Evolutionary conservation across 1,140 invertebrate genomes (phyloP).

Genomic region (Ceratina calcarata): DNA sequence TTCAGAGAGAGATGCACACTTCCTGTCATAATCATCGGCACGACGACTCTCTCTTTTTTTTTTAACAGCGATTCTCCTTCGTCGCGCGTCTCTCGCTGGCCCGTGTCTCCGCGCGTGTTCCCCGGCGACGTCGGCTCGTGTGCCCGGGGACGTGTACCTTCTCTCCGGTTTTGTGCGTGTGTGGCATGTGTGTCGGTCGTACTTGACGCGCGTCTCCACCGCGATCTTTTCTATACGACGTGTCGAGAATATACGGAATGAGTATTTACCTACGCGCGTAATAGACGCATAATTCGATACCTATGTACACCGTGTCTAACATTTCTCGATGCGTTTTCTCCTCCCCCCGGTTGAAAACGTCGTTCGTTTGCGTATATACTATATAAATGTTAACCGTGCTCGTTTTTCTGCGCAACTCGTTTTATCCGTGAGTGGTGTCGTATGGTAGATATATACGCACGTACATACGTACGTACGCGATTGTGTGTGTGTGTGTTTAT

Average conservation of each 20-base stretch:
- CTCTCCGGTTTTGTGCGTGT: no score
- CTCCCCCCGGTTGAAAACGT: no score
- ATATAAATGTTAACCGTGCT: slow-evolving; percentile 17
- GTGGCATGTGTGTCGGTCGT: slow-evolving; percentile 3
- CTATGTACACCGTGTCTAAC: slow-evolving; percentile 13
- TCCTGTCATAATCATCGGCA: slow-evolving; percentile 15
- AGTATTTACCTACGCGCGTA: slow-evolving; percentile 39
- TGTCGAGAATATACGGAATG: slow-evolving; percentile 31
- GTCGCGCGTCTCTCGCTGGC: slow-evolving; percentile 19
- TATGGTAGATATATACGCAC: neutral
- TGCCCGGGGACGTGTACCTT: no score
- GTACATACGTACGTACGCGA: neutral
- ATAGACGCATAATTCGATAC: slow-evolving; percentile 22
- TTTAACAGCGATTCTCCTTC: slow-evolving; percentile 8
- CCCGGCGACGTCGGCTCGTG: no score
- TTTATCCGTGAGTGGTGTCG: neutral
- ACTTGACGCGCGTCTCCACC: neutral
- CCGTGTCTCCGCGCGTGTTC: no score
- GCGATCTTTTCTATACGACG: slow-evolving; percentile 26
- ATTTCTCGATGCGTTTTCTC: no score
- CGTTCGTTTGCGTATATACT: no score
- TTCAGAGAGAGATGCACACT: neutral
- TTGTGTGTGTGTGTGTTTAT: no score
- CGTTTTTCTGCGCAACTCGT: neutral
- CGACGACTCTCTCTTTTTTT: slow-evolving; percentile 9